A percentile compares a stretch with the other conserved stretches of the same genome.
These are phyloP conservation scores for Lithobates pipiens DNA, from an alignment of 2,797 vertebrate genomes.

Conservation along the genomic window DNA sequence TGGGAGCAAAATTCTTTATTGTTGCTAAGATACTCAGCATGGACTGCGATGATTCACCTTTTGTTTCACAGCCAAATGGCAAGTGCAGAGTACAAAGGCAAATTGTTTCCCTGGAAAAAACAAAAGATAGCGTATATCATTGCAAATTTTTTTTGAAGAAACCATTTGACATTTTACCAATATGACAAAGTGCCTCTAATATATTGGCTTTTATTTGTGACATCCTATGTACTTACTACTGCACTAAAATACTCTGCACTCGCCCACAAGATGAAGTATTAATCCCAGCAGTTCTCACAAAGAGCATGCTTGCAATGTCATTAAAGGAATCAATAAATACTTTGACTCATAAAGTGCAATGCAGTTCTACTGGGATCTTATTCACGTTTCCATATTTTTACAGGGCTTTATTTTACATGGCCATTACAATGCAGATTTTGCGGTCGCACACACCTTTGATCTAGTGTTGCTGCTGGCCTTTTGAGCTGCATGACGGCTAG, in stretches of 20 bases:
- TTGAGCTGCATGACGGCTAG: too few species aligned
- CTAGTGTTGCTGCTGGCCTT: too few species aligned
- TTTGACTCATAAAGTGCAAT: not conserved
- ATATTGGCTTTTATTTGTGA: not conserved
- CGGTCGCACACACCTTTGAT: too few species aligned
- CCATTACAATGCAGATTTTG: too few species aligned
- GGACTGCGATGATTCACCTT: slow-evolving; percentile 2
- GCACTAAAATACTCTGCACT: not conserved
- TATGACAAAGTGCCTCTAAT: not conserved
- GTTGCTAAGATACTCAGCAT: not conserved
- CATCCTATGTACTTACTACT: not conserved
- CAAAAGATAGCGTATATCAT: too few species aligned
- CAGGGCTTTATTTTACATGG: too few species aligned
- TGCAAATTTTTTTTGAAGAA: too few species aligned
- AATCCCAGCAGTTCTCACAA: not conserved
- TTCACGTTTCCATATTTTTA: too few species aligned
- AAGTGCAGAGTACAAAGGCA: not conserved
- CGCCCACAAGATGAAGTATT: slow-evolving; percentile 15
- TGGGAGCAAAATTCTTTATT: not conserved
- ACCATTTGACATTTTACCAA: not conserved
- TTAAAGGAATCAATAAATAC: slow-evolving; percentile 9
- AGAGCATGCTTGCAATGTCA: slow-evolving; percentile 67
- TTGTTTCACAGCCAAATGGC: not conserved
- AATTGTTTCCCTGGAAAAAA: not conserved
- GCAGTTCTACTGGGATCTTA: too few species aligned